Percentiles rank a stretch among this genome's conserved stretches.
Conservation (phyloP, 2,113 vertebrate genomes). For the Telmatochromis sp. region DNA sequence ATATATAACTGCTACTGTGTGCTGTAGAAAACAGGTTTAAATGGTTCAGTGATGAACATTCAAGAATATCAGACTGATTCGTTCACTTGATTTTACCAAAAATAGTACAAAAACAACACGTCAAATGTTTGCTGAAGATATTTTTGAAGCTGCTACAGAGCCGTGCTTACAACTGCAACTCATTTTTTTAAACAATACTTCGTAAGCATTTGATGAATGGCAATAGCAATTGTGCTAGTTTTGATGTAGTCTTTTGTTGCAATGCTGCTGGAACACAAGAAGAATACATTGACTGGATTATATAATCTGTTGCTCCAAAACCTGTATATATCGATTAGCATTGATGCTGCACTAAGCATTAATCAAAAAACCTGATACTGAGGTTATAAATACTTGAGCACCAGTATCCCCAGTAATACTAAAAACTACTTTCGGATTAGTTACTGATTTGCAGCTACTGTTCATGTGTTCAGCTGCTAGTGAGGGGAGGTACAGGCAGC, state of each 20-base stretch:
- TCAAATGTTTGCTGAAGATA: not conserved
- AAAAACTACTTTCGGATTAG: not conserved
- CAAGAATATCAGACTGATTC: not conserved
- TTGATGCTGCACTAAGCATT: fast-evolving
- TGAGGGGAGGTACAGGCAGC: not conserved
- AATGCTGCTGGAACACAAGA: not conserved
- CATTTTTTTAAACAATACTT: not conserved
- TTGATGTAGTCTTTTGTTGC: not conserved
- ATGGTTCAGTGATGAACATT: not conserved
- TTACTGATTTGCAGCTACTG: not conserved
- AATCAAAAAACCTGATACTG: not conserved
- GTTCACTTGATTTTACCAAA: not conserved
- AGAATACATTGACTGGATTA: not conserved
- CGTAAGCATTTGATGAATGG: not conserved
- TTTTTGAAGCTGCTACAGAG: not conserved
- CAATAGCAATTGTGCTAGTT: not conserved
- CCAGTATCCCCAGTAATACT: not conserved
- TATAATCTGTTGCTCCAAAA: not conserved
- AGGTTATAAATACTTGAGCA: not conserved
- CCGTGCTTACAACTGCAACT: not conserved
- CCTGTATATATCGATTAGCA: not conserved
- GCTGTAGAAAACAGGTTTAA: not conserved
- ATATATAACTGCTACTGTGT: not conserved
- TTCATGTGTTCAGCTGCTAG: not conserved
- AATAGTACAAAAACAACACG: not conserved